These are phyloP conservation scores for Colius striatus DNA, from an alignment of 2,113 vertebrate genomes.

Conservation along the genomic window DNA sequence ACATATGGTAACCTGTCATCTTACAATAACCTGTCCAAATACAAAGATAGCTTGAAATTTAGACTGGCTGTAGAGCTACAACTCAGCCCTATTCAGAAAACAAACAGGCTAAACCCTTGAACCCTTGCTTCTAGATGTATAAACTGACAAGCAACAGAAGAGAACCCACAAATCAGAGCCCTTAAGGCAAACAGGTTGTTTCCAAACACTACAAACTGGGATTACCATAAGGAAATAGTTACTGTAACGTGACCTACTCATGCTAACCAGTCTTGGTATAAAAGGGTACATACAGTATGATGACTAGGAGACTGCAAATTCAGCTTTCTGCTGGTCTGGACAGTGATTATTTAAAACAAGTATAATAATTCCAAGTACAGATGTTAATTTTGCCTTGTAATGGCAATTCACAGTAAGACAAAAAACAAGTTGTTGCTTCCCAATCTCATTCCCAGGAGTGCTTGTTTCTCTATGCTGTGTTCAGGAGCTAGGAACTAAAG, in stretches of 20 bases:
- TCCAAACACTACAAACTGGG: not conserved
- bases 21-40: conserved; percentile 31
- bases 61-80: not conserved
- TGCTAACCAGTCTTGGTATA: not conserved
- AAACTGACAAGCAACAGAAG: not conserved
- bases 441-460: not conserved
- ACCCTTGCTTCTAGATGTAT: not conserved
- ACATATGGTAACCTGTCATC: conserved; percentile 60
- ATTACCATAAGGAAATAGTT: conserved; percentile 26
- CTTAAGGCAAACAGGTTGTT: not conserved
- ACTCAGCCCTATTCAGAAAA: not conserved
- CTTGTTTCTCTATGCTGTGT: not conserved
- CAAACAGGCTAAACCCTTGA: not conserved
- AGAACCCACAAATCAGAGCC: not conserved
- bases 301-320: not conserved
- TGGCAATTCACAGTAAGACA: not conserved
- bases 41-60: conserved; percentile 42
- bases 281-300: not conserved
- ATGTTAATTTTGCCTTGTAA: not conserved
- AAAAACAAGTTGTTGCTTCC: not conserved
- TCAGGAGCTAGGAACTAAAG: not conserved
- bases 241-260: not conserved
- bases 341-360: not conserved
- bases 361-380: not conserved
- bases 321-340: not conserved